Percentiles rank a stretch among this genome's conserved stretches.
Evolutionary conservation across 2,797 vertebrate genomes (phyloP).

Genomic region (Hephaestus fuliginosus): DNA sequence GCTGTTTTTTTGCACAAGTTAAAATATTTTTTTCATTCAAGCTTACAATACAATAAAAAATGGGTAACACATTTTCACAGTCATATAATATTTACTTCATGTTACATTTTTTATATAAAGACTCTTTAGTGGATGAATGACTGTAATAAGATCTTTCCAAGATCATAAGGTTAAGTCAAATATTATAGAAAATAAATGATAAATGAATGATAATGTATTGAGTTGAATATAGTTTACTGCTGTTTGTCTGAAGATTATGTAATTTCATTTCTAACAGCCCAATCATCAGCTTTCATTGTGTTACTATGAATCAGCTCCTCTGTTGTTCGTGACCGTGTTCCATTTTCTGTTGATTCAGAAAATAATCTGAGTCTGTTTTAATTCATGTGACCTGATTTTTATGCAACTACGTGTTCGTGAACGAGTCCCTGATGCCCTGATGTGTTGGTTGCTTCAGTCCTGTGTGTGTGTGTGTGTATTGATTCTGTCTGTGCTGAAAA

Average conservation of each 20-base stretch:
- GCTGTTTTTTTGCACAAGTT: too few relatives aligned
- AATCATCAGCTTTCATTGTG: slow-evolving; percentile 30
- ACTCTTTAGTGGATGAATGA: neutral
- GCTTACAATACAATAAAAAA: too few relatives aligned
- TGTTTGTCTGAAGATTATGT: neutral
- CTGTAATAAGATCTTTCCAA: neutral
- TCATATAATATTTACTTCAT: too few relatives aligned
- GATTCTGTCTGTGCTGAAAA: slow-evolving; percentile 14
- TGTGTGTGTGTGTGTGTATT: slow-evolving; percentile 5
- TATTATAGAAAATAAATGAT: neutral
- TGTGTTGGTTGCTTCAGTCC: neutral
- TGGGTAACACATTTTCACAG: too few relatives aligned
- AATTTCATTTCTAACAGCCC: neutral
- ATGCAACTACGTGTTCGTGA: neutral
- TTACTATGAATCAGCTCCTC: neutral
- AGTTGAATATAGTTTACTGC: neutral
- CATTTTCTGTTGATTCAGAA: neutral
- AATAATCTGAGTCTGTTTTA: slow-evolving; percentile 28
- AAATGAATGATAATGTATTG: slow-evolving; percentile 3
- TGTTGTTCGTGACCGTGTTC: slow-evolving; percentile 18
- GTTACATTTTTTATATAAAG: too few relatives aligned
- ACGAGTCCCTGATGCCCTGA: neutral
- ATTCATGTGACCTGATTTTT: slow-evolving; percentile 14
- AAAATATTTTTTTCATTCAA: too few relatives aligned
- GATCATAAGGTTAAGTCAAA: neutral